A percentile compares a stretch with the other conserved stretches of the same genome.
Evolutionary conservation across 2,888 invertebrate genomes (phyloP).

Genomic region (Tetheella fluctuosa): DNA sequence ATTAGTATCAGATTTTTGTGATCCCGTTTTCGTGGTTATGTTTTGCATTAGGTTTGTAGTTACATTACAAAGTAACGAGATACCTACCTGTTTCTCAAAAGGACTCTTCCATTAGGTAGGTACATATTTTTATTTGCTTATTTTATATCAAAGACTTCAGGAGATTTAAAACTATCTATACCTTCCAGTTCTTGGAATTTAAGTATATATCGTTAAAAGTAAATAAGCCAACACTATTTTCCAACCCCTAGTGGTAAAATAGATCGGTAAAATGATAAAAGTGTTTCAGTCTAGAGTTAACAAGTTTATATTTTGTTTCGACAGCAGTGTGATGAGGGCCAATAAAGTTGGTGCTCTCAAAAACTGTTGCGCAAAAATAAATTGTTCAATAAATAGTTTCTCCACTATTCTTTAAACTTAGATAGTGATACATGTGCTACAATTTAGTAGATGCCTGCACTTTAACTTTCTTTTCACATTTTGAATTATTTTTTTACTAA

Average conservation of each 20-base stretch:
- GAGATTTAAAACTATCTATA: too few relatives aligned
- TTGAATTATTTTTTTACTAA: not conserved
- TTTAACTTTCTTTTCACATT: too few relatives aligned
- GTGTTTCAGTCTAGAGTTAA: not conserved
- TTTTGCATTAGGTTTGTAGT: not conserved
- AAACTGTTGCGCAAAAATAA: not conserved
- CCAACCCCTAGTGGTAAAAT: not conserved
- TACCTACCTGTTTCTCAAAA: not conserved
- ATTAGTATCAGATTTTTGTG: not conserved
- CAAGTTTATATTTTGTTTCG: conserved; percentile 5
- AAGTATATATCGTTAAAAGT: too few relatives aligned
- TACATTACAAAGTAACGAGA: not conserved
- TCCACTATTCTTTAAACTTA: not conserved
- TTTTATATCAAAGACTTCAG: not conserved
- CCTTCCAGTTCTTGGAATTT: too few relatives aligned
- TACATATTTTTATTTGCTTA: not conserved
- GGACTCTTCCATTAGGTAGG: not conserved
- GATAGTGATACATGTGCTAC: not conserved
- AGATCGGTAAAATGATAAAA: not conserved
- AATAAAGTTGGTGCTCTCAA: not conserved
- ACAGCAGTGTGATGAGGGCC: not conserved
- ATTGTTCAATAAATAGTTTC: not conserved
- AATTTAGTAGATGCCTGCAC: too few relatives aligned
- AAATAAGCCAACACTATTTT: too few relatives aligned
- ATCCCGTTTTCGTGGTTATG: not conserved